phyloP scores from a whole-genome alignment of 2,113 vertebrate genomes.

The Pachyramphus minor region DNA sequence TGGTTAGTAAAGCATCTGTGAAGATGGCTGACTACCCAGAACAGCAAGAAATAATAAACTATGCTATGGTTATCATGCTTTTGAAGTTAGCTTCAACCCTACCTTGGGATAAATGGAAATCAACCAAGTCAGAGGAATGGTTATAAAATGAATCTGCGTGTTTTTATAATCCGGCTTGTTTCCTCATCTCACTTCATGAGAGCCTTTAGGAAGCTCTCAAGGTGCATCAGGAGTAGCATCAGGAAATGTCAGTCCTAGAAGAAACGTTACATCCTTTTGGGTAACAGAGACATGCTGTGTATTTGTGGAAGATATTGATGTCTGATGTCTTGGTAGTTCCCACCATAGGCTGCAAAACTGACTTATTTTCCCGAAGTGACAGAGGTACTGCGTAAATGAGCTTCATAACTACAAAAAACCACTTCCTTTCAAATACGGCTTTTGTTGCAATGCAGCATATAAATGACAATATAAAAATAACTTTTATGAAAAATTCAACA shows the following conservation, averaged over 20 bases:
- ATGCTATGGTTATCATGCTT: background rate
- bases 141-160: background rate
- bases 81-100: background rate
- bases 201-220: background rate
- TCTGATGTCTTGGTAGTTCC: background rate
- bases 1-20: background rate
- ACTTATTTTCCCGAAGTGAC: background rate
- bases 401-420: background rate
- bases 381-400: background rate
- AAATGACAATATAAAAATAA: background rate
- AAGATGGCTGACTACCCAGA: background rate
- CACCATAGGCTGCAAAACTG: background rate
- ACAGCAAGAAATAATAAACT: background rate
- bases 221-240: background rate
- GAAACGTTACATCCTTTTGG: background rate
- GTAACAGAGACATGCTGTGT: background rate
- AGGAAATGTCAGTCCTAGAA: background rate
- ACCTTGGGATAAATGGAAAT: background rate
- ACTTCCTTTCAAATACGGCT: background rate
- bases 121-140: background rate
- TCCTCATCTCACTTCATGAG: background rate
- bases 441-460: background rate
- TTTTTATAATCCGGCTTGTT: background rate
- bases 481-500: background rate
- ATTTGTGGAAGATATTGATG: background rate